phyloP scores from a whole-genome alignment of 2,113 vertebrate species.

The Tetraodon nigroviridis region DNA sequence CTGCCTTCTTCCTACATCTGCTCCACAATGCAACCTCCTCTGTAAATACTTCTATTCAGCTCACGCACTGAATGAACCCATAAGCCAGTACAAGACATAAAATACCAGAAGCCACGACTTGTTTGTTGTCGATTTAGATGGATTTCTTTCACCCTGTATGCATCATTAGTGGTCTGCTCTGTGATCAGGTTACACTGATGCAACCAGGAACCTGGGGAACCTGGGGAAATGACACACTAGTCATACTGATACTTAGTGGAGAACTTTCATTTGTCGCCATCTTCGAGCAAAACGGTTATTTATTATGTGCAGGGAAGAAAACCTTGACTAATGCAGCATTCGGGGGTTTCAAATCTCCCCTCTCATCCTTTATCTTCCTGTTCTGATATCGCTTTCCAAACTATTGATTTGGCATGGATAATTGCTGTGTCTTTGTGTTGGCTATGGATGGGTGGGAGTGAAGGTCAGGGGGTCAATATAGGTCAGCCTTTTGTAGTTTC shows the following conservation, averaged over 20 bases:
- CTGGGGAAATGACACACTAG: neutral
- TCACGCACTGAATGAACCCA: no score
- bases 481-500: conserved; percentile 20
- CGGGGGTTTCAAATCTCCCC: conserved; percentile 1
- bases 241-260: neutral
- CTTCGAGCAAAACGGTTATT: neutral
- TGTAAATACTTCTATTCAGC: no score
- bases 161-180: neutral
- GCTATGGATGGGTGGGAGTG: conserved; percentile 4
- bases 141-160: neutral
- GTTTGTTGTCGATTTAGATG: neutral
- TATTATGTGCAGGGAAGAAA: neutral
- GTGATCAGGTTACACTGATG: neutral
- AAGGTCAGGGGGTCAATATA: conserved; percentile 41
- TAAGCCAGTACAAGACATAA: no score
- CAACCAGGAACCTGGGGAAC: neutral
- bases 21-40: conserved; percentile 10
- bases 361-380: conserved; percentile 12
- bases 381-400: conserved; percentile 34
- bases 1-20: conserved; percentile 26
- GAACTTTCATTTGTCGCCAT: neutral
- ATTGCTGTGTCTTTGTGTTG: conserved; percentile 8
- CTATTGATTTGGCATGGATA: conserved; percentile 44
- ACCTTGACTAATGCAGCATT: neutral
- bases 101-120: no score